Conservation (phyloP, 1,140 invertebrate species). For the Euwallacea similis region DNA sequence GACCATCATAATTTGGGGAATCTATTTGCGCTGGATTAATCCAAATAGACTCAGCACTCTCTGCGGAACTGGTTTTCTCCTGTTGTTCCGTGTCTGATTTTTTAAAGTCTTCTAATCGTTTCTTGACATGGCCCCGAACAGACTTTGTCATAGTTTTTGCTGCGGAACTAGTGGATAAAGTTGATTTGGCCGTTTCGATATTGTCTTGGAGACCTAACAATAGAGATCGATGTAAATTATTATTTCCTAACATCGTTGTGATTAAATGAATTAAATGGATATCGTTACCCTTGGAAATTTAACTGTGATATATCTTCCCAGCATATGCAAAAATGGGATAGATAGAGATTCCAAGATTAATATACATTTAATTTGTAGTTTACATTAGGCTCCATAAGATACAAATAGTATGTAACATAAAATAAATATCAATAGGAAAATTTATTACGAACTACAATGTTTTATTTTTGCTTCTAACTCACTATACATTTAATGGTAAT, state of each 20-base stretch:
- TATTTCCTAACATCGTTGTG: background rate
- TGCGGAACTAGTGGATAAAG: slow-evolving; percentile 14
- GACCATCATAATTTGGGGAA: slow-evolving; percentile 44
- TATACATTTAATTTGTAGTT: too few species aligned
- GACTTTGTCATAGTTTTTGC: slow-evolving; percentile 10
- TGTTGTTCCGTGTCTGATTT: slow-evolving; percentile 28
- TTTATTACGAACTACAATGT: background rate
- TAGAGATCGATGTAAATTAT: background rate
- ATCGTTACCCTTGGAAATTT: too few species aligned
- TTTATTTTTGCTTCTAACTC: background rate
- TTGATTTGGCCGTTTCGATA: slow-evolving; percentile 46
- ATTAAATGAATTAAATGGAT: too few species aligned
- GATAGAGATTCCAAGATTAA: too few species aligned
- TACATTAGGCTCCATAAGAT: too few species aligned
- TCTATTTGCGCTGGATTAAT: slow-evolving; percentile 46
- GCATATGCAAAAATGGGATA: too few species aligned
- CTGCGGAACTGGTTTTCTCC: slow-evolving; percentile 30
- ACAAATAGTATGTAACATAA: too few species aligned
- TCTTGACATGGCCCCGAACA: slow-evolving; percentile 24
- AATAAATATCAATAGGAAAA: background rate
- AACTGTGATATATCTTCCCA: too few species aligned
- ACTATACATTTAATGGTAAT: too few species aligned
- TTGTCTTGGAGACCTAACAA: slow-evolving; percentile 57
- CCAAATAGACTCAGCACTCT: slow-evolving; percentile 45
- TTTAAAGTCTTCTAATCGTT: slow-evolving; percentile 27